Percentiles rank a stretch among this genome's conserved stretches.
Conservation (phyloP, 2,888 invertebrate genomes). For the Idaea dimidiata region DNA sequence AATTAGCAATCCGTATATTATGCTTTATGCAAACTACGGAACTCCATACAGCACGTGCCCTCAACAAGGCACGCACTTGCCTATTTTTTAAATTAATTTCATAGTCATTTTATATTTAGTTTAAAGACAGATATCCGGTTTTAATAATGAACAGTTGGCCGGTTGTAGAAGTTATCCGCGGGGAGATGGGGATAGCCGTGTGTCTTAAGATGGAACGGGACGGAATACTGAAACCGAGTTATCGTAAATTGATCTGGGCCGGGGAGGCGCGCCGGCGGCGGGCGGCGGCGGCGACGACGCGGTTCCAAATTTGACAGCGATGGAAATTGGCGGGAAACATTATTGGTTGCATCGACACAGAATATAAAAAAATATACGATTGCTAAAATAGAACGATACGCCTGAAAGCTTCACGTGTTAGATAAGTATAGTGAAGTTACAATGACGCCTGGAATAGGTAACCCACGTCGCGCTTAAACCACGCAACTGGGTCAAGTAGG, state of each 20-base stretch:
- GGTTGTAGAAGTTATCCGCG: constrained; percentile 73
- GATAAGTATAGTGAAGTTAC: constrained; percentile 26
- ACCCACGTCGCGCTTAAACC: constrained; percentile 21
- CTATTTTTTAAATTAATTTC: constrained; percentile 21
- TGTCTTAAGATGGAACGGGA: constrained; percentile 78
- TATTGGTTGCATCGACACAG: constrained; percentile 57
- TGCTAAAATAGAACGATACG: constrained; percentile 7
- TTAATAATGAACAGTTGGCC: constrained; percentile 51
- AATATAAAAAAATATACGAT: background rate
- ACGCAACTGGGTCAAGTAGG: constrained; percentile 55
- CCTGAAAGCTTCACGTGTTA: constrained; percentile 11
- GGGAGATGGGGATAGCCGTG: constrained; percentile 67
- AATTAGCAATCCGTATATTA: no score
- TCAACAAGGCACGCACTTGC: constrained; percentile 7
- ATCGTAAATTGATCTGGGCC: constrained; percentile 79
- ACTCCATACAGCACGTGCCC: no score
- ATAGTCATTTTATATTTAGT: constrained; percentile 9
- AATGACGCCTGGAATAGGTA: constrained; percentile 17
- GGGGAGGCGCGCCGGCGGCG: constrained; percentile 45
- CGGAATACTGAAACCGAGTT: constrained; percentile 70
- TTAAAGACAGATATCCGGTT: constrained; percentile 47
- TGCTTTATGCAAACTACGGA: no score
- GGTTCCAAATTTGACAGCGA: constrained; percentile 79
- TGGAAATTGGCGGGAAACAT: constrained; percentile 80
- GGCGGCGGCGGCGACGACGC: constrained; percentile 46